Evolutionary conservation across 2,888 invertebrate genomes (phyloP), one percentile per base, ranked within the genome.

Genomic region (Auanema freiburgensis): DNA sequence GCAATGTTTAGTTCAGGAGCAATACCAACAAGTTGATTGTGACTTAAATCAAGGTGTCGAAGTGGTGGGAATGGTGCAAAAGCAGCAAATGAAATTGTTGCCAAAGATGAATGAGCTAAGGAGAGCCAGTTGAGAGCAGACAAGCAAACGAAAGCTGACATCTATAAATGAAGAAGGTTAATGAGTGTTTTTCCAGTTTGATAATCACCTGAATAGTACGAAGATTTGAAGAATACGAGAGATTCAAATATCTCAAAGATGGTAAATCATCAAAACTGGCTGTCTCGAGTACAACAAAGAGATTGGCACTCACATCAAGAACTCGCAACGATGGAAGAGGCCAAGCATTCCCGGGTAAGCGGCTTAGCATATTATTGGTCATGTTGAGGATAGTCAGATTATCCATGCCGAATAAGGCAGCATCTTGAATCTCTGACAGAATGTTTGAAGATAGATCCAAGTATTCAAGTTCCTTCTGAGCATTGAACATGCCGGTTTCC

Each of bases 251-350:
- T 44, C 69, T 60, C 1, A 74, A 65, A 16, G 62, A 24, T 6
- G 71, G 71, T 8, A 74, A 56, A 14, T 66, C 64, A 52, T 74
- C 74, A 40, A 74, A 74, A 14, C 71, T 69, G n/a, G 74, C 74
- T 14, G 74, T 74, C 49, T 74, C 74, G 25, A 74, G 52, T 0
- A 71, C 69, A 21, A 74, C 71, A 23, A 74, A 67, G 18, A 74
- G 54, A 41, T 74, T 74, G 18, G 63, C 66, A 8, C 67, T 67
- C 0, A 74, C 42, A 53, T 74, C 74, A 16, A 74, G 63, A 18
- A 63, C 44, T 21, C 57, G 57, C 1, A 74, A 59, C 14, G 57
- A 50, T 2, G 74, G 69, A 5, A 71, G 57, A n/a, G 69, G 65
- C 74, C 74, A 74, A 11, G 67, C 68, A 57, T 74, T 74, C 40